Evolutionary conservation across 2,797 vertebrate genomes (phyloP).

Genomic region (Notolabrus celidotus): DNA sequence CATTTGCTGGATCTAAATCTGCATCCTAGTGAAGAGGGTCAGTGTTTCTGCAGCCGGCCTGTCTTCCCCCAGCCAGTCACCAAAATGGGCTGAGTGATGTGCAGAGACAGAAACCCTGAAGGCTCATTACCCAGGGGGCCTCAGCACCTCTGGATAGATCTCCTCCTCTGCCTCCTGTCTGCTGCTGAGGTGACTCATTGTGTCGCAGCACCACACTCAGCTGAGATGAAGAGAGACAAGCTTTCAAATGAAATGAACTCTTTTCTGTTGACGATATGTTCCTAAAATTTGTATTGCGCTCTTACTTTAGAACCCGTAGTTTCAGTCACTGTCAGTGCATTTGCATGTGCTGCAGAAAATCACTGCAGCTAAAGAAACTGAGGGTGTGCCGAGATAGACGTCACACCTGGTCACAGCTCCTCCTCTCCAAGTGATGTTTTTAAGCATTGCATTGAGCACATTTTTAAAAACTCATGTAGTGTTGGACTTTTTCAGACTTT

Average conservation of each 20-base stretch:
- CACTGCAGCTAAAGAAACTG: background rate
- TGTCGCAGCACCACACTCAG: slow-evolving; percentile 7
- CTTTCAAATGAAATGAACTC: slow-evolving; percentile 1
- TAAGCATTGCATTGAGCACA: too few species aligned
- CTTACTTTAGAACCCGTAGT: background rate
- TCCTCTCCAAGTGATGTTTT: too few species aligned
- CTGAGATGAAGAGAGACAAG: slow-evolving; percentile 23
- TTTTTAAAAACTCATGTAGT: too few species aligned
- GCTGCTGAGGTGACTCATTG: slow-evolving; percentile 26
- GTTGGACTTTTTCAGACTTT: too few species aligned
- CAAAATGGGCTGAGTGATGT: slow-evolving; percentile 48
- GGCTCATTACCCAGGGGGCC: slow-evolving; percentile 64
- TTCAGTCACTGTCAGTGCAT: background rate
- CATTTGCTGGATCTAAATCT: slow-evolving; percentile 69
- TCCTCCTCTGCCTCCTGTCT: slow-evolving; percentile 28
- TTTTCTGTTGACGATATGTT: slow-evolving; percentile 17
- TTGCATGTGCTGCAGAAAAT: background rate
- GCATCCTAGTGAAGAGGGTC: slow-evolving; percentile 37
- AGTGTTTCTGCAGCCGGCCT: slow-evolving; percentile 36
- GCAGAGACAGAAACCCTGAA: slow-evolving; percentile 39
- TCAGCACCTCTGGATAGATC: slow-evolving; percentile 34
- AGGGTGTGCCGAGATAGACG: too few species aligned
- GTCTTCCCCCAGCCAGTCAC: slow-evolving; percentile 54
- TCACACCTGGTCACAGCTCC: too few species aligned
- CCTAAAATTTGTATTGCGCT: background rate